Conservation (phyloP, 2,113 vertebrate genomes). For the Psittacula cyanocephala region DNA sequence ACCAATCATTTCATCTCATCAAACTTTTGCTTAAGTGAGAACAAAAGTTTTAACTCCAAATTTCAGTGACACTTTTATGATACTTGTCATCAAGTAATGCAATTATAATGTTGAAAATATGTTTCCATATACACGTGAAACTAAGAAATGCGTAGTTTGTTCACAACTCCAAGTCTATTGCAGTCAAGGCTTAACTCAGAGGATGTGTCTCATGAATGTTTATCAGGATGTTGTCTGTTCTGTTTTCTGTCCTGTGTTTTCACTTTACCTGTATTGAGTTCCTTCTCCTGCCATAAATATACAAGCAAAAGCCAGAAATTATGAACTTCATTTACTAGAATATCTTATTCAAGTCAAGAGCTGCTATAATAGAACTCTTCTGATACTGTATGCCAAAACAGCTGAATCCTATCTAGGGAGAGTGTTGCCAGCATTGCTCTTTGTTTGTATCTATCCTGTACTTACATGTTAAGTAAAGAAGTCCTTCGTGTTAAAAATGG, state of each 20-base stretch:
- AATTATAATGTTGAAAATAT: background rate
- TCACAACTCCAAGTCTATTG: background rate
- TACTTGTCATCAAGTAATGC: background rate
- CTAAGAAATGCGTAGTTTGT: background rate
- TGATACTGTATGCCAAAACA: background rate
- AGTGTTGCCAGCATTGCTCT: background rate
- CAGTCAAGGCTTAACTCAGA: background rate
- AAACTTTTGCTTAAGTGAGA: background rate
- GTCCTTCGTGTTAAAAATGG: background rate
- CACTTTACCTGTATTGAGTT: background rate
- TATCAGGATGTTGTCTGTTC: background rate
- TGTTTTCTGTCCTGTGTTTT: background rate
- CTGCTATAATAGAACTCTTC: background rate
- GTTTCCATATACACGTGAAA: background rate
- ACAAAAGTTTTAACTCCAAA: background rate
- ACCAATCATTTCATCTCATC: background rate
- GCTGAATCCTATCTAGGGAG: background rate
- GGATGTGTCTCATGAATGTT: background rate
- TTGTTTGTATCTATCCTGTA: background rate
- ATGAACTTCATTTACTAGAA: background rate
- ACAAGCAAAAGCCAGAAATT: background rate
- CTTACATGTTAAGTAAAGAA: rapidly evolving
- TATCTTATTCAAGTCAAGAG: background rate
- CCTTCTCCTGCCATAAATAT: background rate
- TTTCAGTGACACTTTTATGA: background rate